A percentile compares a stretch with the other conserved stretches of the same genome.
phyloP scores from a whole-genome alignment of 2,113 vertebrate genomes.

The Mugil cephalus region DNA sequence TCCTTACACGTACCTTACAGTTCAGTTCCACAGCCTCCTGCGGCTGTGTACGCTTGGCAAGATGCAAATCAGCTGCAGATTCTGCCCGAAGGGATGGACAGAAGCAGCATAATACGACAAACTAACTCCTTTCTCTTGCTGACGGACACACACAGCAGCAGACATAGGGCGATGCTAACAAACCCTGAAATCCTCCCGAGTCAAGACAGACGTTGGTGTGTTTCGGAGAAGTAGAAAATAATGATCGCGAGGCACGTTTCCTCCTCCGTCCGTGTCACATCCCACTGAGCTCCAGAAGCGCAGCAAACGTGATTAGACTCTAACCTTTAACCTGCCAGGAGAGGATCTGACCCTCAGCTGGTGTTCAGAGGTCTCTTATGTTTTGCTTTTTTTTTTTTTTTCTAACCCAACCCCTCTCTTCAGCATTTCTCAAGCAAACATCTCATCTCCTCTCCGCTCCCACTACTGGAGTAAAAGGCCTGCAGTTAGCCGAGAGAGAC shows the following conservation, averaged over 20 bases:
- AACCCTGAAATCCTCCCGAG: slow-evolving; percentile 46
- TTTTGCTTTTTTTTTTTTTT: slow-evolving; percentile 15
- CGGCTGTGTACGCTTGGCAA: slow-evolving; percentile 8
- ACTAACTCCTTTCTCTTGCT: slow-evolving; percentile 34
- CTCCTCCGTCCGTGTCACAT: slow-evolving; percentile 40
- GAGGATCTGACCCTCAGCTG: slow-evolving; percentile 41
- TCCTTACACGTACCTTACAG: slow-evolving; percentile 10
- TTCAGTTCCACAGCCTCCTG: background rate
- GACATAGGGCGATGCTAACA: slow-evolving; percentile 28
- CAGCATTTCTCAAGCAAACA: slow-evolving; percentile 9
- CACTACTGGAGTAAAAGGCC: slow-evolving; percentile 6
- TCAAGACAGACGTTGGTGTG: slow-evolving; percentile 17
- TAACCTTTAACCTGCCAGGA: slow-evolving; percentile 54
- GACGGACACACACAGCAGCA: slow-evolving; percentile 29
- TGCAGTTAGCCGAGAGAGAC: slow-evolving; percentile 8
- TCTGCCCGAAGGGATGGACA: slow-evolving; percentile 43
- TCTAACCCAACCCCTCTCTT: background rate
- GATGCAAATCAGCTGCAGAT: slow-evolving; percentile 27
- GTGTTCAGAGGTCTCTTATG: slow-evolving; percentile 18
- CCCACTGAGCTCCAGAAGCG: slow-evolving; percentile 42
- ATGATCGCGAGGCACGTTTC: slow-evolving; percentile 42
- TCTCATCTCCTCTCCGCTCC: background rate
- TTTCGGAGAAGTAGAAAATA: slow-evolving; percentile 45
- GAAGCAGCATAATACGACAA: slow-evolving; percentile 39
- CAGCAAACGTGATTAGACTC: slow-evolving; percentile 49